Base-by-base conservation (phyloP, 1,140 invertebrate genomes). In the Polypedilum vanderplanki region DNA sequence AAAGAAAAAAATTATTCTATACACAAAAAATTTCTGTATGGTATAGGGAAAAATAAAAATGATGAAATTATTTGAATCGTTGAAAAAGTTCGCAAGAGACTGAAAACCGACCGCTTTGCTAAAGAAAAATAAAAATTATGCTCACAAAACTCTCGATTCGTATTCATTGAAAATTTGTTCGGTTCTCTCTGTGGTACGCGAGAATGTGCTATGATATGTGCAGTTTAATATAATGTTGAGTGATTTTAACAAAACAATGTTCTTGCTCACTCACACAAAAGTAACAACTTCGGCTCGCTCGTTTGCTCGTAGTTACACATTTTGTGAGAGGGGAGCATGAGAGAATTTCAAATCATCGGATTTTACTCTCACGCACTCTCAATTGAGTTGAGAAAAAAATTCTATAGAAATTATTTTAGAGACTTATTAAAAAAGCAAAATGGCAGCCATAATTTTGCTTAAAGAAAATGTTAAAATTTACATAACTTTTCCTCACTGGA, bases 51-150 rank as follows among this genome's bases (percentile, higher is more conserved):
- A 22, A 70, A 70, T 70, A 70, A 70, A 70, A 70, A 70, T 70
- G 65, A 70, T 70, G 65, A 70, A 70, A 70, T 70, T 70, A 70
- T 70, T 70, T 70, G 65, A 70, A 70, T 70, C 65, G 65, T 70
- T 70, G 65, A 70, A 70, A 70, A 70, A 70, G 65, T 70, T 70
- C 65, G 65, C 65, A 70, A 18, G 65, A 70, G 65, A 70, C 65
- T 70, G 65, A 70, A 70, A 70, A 57, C 46, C 65, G 65, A 70
- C 65, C 65, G 15, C 65, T 18, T 20, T 70, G 20, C 65, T 70
- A 70, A 70, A 70, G 65, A 70, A 70, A 70, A 70, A 70, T 70
- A 70, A 70, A 70, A 70, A 20, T 70, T 70, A 70, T 70, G 17
- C 65, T 70, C 65, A 70, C 65, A 18, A 70, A 70, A 20, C 17